A percentile compares a stretch with the other conserved stretches of the same genome.
phyloP scores from a whole-genome alignment of 2,113 vertebrate genomes.

The Kryptolebias marmoratus region DNA sequence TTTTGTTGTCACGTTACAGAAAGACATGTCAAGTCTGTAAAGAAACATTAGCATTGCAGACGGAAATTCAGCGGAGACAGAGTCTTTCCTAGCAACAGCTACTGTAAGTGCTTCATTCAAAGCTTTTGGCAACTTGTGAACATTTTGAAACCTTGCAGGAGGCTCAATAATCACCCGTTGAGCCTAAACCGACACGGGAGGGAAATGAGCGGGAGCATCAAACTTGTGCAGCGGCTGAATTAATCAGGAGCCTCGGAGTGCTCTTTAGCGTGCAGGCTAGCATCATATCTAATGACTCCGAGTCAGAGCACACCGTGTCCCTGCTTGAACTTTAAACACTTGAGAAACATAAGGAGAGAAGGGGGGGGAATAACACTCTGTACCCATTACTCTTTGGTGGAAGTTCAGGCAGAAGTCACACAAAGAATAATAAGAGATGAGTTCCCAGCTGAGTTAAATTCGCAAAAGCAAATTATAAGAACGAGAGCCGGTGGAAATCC shows the following conservation, averaged over 20 bases:
- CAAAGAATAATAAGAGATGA: conserved; percentile 13
- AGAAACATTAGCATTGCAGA: background rate
- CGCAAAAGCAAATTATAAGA: conserved; percentile 22
- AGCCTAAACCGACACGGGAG: conserved; percentile 35
- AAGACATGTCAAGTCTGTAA: background rate
- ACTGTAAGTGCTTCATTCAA: conserved; percentile 1
- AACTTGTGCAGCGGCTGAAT: conserved; percentile 59
- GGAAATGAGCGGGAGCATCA: conserved; percentile 39
- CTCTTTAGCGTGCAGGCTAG: conserved; percentile 28
- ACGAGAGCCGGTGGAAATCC: background rate
- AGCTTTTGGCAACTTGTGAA: conserved; percentile 44
- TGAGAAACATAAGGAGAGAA: conserved; percentile 11
- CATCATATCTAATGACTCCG: conserved; percentile 48
- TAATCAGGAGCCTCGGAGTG: conserved; percentile 57
- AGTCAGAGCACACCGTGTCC: conserved; percentile 39
- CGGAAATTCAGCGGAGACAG: conserved; percentile 4
- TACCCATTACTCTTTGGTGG: conserved; percentile 16
- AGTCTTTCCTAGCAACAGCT: background rate
- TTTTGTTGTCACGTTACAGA: conserved; percentile 15
- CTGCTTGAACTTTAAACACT: conserved; percentile 57
- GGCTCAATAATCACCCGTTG: conserved; percentile 38
- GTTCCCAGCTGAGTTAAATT: conserved; percentile 6
- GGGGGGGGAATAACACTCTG: conserved; percentile 29
- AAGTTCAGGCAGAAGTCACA: conserved; percentile 25
- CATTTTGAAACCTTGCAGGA: conserved; percentile 38